Evolutionary conservation across 2,888 invertebrate genomes (phyloP).

Genomic region (Arge pagana): DNA sequence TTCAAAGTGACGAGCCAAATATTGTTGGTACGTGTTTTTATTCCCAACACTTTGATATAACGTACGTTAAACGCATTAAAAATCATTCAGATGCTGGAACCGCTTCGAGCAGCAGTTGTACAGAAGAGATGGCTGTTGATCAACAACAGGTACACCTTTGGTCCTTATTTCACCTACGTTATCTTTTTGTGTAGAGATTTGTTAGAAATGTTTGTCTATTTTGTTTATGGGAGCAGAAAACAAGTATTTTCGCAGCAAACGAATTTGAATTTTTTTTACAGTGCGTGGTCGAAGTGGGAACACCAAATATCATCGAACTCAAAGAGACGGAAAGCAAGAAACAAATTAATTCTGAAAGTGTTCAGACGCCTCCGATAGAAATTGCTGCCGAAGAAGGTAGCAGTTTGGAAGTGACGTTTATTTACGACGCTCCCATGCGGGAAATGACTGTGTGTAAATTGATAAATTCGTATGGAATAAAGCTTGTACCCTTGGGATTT

Average conservation of each 20-base stretch:
- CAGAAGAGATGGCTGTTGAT: conserved; percentile 44
- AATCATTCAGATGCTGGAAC: conserved; percentile 42
- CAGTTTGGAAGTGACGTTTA: conserved; percentile 82
- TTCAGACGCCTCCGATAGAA: conserved; percentile 16
- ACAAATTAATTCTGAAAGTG: conserved; percentile 31
- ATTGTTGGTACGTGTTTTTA: conserved; percentile 41
- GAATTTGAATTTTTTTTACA: conserved; percentile 25
- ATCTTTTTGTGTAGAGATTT: background rate
- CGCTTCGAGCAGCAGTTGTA: conserved; percentile 42
- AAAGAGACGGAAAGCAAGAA: conserved; percentile 43
- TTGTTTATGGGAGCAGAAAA: background rate
- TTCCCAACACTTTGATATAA: background rate
- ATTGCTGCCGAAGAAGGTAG: conserved; percentile 57
- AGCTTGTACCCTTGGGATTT: background rate
- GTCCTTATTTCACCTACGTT: background rate
- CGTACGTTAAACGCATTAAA: background rate
- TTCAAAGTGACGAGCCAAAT: conserved; percentile 59
- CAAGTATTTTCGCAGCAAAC: background rate
- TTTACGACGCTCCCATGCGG: conserved; percentile 88
- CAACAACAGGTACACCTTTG: conserved; percentile 37
- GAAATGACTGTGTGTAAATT: conserved; percentile 75
- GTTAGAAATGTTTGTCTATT: no score
- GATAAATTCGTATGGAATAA: background rate
- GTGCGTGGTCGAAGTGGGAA: conserved; percentile 55
- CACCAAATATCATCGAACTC: conserved; percentile 46